Base-by-base conservation (phyloP, 2,888 invertebrate genomes). In the Aporophyla nigra region DNA sequence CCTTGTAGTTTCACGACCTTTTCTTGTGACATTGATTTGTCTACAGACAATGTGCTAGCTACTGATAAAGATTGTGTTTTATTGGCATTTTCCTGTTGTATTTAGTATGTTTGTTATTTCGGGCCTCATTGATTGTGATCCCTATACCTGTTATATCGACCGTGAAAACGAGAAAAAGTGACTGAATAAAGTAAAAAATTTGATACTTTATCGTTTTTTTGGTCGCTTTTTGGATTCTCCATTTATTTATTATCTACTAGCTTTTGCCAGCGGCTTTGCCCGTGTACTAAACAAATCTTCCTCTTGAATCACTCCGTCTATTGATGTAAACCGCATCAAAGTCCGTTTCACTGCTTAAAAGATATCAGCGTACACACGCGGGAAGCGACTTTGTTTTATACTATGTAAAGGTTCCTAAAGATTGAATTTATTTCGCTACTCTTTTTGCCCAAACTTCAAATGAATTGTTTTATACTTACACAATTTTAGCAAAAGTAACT, bases 11-110 rank as follows among this genome's bases (percentile, higher is more conserved):
- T 56, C 7, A 54, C 14, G 10, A 5, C 46, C 14, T 7, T 62
- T 76, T 69, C 40, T 51, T 40, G n/a, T 19, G 53, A 14, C 24
- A 70, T 61, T 61, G 61, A 54, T 76, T 7, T 21, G 49, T 51
- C 5, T 61, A 53, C 33, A 7, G 21, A 16, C n/a, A 54, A 3
- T 68, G 16, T 74, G 56, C 19, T 58, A 40, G 33, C 5, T 21
- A 49, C 4, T 5, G 33, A 66, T 51, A 56, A 67, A 65, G 7
- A 19, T 49, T 33, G 33, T 21, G n/a, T 19, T 62, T 33, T 54
- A 5, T 54, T 1, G 0, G 49, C 40, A 5, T 46, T 65, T 14
- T 21, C 53, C 5, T 19, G 43, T 51, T 65, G 5, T 62, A 54
- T 19, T 19, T 51, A 27, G 19, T 24, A 43, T 54, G 16, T 70